phyloP scores from a whole-genome alignment of 2,113 vertebrate species.

The Heloderma charlesbogerti region DNA sequence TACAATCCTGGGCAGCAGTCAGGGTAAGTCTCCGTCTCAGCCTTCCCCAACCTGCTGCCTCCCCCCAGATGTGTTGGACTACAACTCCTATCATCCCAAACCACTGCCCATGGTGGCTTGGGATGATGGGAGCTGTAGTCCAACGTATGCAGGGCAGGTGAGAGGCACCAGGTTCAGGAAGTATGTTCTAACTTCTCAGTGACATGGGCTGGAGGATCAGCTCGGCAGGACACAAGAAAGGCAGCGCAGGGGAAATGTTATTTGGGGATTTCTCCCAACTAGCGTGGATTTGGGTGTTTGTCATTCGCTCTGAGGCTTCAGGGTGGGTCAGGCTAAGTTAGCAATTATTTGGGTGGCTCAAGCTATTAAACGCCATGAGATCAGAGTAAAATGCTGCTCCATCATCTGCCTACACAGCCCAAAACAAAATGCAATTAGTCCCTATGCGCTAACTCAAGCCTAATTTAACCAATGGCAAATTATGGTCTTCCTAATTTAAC shows the following conservation, averaged over 20 bases:
- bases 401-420: not conserved
- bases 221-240: too few relatives aligned
- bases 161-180: not conserved
- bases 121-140: too few relatives aligned
- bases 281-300: not conserved
- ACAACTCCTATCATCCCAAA: too few relatives aligned
- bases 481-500: not conserved
- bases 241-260: too few relatives aligned
- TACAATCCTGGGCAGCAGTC: not conserved
- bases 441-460: not conserved
- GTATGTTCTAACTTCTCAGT: too few relatives aligned
- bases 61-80: too few relatives aligned
- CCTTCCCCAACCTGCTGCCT: too few relatives aligned
- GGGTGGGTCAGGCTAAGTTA: not conserved
- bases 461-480: not conserved
- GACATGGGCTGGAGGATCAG: not conserved
- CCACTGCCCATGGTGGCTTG: too few relatives aligned
- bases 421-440: not conserved
- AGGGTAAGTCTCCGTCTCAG: not conserved
- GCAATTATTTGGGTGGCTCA: not conserved
- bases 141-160: too few relatives aligned
- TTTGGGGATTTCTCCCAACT: not conserved
- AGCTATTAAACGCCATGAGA: not conserved
- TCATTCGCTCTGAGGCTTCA: not conserved
- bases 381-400: not conserved